Conservation (phyloP, 92 coral and sea anemone species). For the Scolanthus callimorphus region DNA sequence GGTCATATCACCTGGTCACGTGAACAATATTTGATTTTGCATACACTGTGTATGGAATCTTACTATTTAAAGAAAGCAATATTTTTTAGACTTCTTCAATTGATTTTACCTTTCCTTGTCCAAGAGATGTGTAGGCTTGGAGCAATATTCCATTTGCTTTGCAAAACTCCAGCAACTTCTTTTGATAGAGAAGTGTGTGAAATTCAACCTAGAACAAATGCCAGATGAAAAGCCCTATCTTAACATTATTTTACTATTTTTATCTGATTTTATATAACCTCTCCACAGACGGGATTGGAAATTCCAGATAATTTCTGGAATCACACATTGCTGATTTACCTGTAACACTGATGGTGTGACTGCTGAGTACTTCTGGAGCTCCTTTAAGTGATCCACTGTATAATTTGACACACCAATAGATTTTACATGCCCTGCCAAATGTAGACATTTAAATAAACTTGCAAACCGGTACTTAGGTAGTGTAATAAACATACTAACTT, state of each 20-base stretch:
- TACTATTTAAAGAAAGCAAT: too few species aligned
- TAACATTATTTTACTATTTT: neutral
- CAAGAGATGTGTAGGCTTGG: slow-evolving; percentile 89
- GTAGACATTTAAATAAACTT: too few species aligned
- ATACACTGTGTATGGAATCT: too few species aligned
- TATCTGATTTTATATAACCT: too few species aligned
- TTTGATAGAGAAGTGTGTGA: slow-evolving; percentile 82
- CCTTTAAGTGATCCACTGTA: slow-evolving; percentile 68
- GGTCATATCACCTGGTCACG: too few species aligned
- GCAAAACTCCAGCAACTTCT: slow-evolving; percentile 70
- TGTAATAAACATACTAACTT: too few species aligned
- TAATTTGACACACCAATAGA: slow-evolving; percentile 92
- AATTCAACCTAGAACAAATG: slow-evolving; percentile 88
- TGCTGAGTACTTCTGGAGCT: slow-evolving; percentile 54
- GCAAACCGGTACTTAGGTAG: too few species aligned
- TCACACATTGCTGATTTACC: slow-evolving; percentile 48
- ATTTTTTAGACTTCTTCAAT: neutral
- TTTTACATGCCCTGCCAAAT: slow-evolving; percentile 58
- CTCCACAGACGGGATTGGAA: too few species aligned
- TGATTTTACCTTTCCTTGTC: slow-evolving; percentile 68
- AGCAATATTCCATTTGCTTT: slow-evolving; percentile 53
- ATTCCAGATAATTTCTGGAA: too few species aligned
- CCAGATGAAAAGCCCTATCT: neutral
- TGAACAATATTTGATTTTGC: too few species aligned
- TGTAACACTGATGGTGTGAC: slow-evolving; percentile 77